Base-by-base conservation (phyloP, 2,888 invertebrate genomes). In the Pyrgus malvae region DNA sequence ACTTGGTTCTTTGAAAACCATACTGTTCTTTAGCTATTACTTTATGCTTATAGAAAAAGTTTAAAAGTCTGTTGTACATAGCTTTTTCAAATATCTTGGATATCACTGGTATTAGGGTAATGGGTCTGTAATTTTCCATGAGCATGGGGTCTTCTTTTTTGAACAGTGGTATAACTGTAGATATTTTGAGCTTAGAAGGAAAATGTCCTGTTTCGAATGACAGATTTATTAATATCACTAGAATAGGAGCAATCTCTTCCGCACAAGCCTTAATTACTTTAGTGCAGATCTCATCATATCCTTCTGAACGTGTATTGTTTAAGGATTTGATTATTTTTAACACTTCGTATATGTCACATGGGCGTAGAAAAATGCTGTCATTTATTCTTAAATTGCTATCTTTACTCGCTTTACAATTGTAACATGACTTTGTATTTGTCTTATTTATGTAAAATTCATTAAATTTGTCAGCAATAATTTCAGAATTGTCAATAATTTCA, bases 211-310 rank as follows among this genome's bases (percentile, higher is more conserved):
- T 35, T 14, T 37, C 29, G 1, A 56, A 21, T 7, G 49, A 56
- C 0, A 44, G 29, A 11, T 56, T 57, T 11, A 57, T 35, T 11
- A 57, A 17, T 31, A 21, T 29, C 4, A 42, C 29, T 3, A 53
- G 16, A 2, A 53, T 46, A 8, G n/a, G 11, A 3, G 21, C 14
- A 0, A 57, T 37, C 48, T 57, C 35, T 8, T 35, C 33, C 3
- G 17, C 41, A 31, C 56, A 53, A 3, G 21, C 37, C 37, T 57
- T 57, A 9, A 57, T 37, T 11, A 57, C 48, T 29, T 53, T 57
- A 2, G 56, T 57, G 16, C 21, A 27, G 14, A 57, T 42, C 9
- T 42, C 33, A 42, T 57, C 56, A 23, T 53, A 48, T 5, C 48
- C 56, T 17, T 25, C 48, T 12, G 31, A 16, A 1, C 19, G 17